These are phyloP conservation scores for Eurytoma californica DNA, from an alignment of 2,888 invertebrate genomes.

Conservation along the genomic window DNA sequence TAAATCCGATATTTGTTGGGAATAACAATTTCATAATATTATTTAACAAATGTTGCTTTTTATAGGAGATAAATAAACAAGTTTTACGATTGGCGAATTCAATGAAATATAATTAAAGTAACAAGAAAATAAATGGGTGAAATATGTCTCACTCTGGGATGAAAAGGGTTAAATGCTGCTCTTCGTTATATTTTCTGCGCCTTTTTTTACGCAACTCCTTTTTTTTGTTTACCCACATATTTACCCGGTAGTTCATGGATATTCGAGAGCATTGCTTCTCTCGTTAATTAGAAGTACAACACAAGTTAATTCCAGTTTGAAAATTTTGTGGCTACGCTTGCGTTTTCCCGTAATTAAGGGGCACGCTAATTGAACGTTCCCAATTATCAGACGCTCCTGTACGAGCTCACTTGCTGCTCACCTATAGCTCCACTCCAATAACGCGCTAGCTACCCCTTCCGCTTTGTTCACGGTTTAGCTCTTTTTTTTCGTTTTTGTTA, in stretches of 20 bases:
- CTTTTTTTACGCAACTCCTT: not conserved
- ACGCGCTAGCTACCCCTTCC: not conserved
- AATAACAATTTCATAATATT: too few species aligned
- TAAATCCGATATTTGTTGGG: too few species aligned
- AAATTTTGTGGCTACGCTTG: constrained; percentile 62
- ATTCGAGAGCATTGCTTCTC: constrained; percentile 45
- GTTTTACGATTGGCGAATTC: too few species aligned
- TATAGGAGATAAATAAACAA: too few species aligned
- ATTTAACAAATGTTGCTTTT: too few species aligned
- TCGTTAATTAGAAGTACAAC: constrained; percentile 70
- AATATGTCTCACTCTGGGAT: too few species aligned
- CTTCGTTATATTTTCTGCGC: not conserved
- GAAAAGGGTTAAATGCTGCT: too few species aligned
- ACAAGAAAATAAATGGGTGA: too few species aligned
- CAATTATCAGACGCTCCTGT: constrained; percentile 65
- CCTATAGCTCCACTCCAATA: constrained; percentile 7
- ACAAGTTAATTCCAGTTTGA: constrained; percentile 70
- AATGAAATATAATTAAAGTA: too few species aligned
- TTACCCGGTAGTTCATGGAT: constrained; percentile 12
- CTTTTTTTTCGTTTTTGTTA: constrained; percentile 7
- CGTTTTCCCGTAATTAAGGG: constrained; percentile 67
- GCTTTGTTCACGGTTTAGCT: not conserved
- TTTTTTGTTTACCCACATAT: not conserved
- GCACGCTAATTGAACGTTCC: constrained; percentile 70
- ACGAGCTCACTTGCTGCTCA: not conserved